Evolutionary conservation across 2,113 vertebrate species (phyloP), one percentile per base, ranked within the genome.

Genomic region (Cryptotis parvus): DNA sequence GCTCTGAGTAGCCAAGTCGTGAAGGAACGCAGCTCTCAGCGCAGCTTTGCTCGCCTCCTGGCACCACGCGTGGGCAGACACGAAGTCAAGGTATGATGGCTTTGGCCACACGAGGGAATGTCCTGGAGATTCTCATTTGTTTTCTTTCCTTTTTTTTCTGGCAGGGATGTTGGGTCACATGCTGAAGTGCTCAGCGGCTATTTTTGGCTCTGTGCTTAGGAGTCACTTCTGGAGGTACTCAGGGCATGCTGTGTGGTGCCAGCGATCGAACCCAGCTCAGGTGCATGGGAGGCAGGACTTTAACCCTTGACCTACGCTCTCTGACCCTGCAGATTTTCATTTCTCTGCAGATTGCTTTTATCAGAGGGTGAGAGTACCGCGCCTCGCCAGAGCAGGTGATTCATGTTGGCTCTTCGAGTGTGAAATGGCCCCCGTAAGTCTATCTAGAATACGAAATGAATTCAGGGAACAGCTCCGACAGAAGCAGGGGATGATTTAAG

Each of bases 361-460:
- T 33, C 27, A 9, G 20, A 39, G 9, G 65, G 69, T 58, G 18
- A 74, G 90, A n/a, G 24, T 18, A 49, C 26, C 6, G 5, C 86
- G 37, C 82, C 66, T 61, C n/a, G 73, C 27, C 75, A 76, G 76
- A 84, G 16, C 35, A 84, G 58, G 7, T 33, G 29, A 49, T 76
- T 91, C 3, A 18, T 79, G 93, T 92, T 63, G 16, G 68, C 41
- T 76, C 76, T 72, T 49, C 58, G 76, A 52, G 75, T 66, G 73
- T 43, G 63, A 93, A 65, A 84, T 72, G 20, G 39, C 52, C 75
- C 70, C 49, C 37, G 58, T 24, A 85, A 29, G 66, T 52, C 58
- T 66, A 76, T 33, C 39, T 68, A 82, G n/a, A 75, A 72, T 83
- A 52, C 37, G 75, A 92, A 93, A 83, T 55, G 35, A 92, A 76